Percentiles rank a stretch among this genome's conserved stretches.
phyloP scores from a whole-genome alignment of 2,113 vertebrate species.

The Alouatta palliata region DNA sequence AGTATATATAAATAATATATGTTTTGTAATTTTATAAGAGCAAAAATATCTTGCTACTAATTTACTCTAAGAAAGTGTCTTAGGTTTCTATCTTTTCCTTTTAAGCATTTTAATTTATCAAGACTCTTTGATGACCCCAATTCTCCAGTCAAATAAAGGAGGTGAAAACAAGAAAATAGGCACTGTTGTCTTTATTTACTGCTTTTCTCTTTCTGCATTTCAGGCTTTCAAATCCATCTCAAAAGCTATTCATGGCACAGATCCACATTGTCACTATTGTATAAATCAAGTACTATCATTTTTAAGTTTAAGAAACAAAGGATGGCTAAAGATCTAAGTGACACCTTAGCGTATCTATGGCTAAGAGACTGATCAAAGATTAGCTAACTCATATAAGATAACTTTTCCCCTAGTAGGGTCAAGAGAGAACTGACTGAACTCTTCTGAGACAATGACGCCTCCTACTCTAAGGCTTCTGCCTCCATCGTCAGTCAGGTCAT shows the following conservation, averaged over 20 bases:
- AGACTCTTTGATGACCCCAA: not conserved
- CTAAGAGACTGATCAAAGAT: not conserved
- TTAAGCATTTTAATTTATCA: not conserved
- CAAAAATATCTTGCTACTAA: not conserved
- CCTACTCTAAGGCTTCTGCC: not conserved
- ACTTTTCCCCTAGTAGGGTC: not conserved
- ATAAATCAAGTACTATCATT: not conserved
- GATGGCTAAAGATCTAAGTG: not conserved
- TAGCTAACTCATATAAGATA: not conserved
- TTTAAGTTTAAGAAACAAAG: not conserved
- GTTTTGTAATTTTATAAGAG: not conserved
- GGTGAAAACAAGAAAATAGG: not conserved
- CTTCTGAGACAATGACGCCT: not conserved
- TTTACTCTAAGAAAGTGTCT: not conserved
- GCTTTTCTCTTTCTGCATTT: not conserved
- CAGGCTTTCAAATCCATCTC: not conserved
- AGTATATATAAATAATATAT: not conserved
- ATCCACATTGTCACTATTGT: not conserved
- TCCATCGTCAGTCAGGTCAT: not conserved
- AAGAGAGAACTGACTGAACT: not conserved
- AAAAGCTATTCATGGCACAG: not conserved
- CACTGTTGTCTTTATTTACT: not conserved
- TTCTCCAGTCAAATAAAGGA: not conserved
- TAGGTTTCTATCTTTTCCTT: not conserved
- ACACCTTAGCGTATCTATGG: not conserved